Conservation (phyloP, 1,140 invertebrate genomes). For the Streblospio benedicti region DNA sequence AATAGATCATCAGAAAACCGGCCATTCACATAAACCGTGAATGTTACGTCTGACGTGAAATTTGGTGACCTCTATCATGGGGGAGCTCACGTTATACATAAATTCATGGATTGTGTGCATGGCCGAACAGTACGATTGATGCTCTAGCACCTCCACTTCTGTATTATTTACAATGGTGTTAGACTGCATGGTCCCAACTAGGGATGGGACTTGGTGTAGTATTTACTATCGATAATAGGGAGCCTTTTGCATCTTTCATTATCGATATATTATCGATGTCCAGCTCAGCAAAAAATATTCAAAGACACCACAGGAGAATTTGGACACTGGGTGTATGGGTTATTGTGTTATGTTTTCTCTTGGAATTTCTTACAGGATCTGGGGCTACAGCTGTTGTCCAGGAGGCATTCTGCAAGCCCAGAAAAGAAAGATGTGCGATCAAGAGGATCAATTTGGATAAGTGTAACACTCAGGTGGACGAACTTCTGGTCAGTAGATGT, state of each 20-base stretch:
- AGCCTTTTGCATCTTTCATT: background rate
- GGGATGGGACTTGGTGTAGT: background rate
- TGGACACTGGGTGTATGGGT: background rate
- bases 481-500: conserved; percentile 59
- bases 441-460: conserved; percentile 99
- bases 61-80: too few species aligned
- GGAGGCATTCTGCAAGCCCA: conserved; percentile 81
- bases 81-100: too few species aligned
- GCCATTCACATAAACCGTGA: too few species aligned
- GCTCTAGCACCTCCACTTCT: background rate
- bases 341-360: background rate
- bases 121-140: too few species aligned
- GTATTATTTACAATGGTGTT: background rate
- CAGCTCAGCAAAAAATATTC: too few species aligned
- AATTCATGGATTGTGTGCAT: too few species aligned
- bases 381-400: conserved; percentile 95
- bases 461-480: conserved; percentile 99
- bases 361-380: conserved; percentile 62
- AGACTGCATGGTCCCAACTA: background rate
- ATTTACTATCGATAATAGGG: background rate
- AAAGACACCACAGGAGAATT: too few species aligned
- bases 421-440: conserved; percentile 93
- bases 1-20: too few species aligned
- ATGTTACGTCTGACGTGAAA: too few species aligned
- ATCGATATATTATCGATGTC: too few species aligned